phyloP scores from a whole-genome alignment of 2,888 invertebrate species.

The Morpho achilles region DNA sequence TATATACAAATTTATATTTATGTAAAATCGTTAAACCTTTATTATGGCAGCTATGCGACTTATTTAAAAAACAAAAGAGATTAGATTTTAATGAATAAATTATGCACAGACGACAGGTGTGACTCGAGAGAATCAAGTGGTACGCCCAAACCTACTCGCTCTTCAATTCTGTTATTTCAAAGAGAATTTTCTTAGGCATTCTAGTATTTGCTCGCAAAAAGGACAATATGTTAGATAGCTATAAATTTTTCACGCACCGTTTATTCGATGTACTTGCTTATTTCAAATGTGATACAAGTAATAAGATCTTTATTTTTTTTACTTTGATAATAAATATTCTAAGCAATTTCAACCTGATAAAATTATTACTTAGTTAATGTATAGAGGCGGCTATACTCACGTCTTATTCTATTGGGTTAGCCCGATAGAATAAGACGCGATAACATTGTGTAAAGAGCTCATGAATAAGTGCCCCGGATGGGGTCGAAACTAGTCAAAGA shows the following conservation, averaged over 20 bases:
- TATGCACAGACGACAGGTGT: constrained; percentile 24
- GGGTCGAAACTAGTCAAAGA: too few relatives aligned
- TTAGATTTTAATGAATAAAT: constrained; percentile 11
- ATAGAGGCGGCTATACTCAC: too few relatives aligned
- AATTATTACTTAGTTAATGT: too few relatives aligned
- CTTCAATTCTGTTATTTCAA: too few relatives aligned
- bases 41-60: background rate
- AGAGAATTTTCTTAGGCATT: background rate
- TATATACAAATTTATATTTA: constrained; percentile 11
- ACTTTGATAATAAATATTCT: too few relatives aligned
- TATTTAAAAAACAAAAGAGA: constrained; percentile 6
- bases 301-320: too few relatives aligned
- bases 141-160: constrained; percentile 7
- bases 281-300: too few relatives aligned
- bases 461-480: too few relatives aligned
- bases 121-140: constrained; percentile 24
- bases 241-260: constrained; percentile 5
- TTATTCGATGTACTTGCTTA: background rate
- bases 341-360: too few relatives aligned
- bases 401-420: too few relatives aligned
- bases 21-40: background rate
- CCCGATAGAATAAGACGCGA: too few relatives aligned
- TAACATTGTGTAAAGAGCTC: too few relatives aligned
- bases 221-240: constrained; percentile 2
- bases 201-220: constrained; percentile 17